Percentiles rank a stretch among this genome's conserved stretches.
phyloP scores from a whole-genome alignment of 1,140 invertebrate species.

The Brachionus asplanchnoidis region DNA sequence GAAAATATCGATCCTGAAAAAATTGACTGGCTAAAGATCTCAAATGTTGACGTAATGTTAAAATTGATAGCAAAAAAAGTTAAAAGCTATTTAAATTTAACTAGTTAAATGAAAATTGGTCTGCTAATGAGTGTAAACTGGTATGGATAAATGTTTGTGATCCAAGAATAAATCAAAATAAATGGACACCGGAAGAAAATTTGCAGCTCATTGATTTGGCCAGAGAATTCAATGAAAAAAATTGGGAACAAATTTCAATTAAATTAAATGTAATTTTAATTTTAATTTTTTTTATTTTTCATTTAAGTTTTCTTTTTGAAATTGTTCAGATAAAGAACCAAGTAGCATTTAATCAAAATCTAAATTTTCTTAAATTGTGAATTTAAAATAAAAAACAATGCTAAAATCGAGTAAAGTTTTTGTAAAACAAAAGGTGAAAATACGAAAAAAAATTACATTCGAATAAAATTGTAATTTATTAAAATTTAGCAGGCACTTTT shows the following conservation, averaged over 20 bases:
- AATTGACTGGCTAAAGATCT: slow-evolving; percentile 39
- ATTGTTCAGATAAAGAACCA: too few species aligned
- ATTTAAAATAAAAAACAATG: too few species aligned
- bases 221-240: slow-evolving; percentile 28
- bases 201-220: slow-evolving; percentile 11
- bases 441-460: too few species aligned
- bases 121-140: slow-evolving; percentile 2
- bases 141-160: slow-evolving; percentile 36
- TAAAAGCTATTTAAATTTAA: background rate
- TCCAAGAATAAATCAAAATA: slow-evolving; percentile 38
- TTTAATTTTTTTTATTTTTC: too few species aligned
- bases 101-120: slow-evolving; percentile 15
- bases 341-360: too few species aligned
- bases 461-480: too few species aligned
- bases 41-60: slow-evolving; percentile 25
- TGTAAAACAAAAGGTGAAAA: too few species aligned
- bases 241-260: slow-evolving; percentile 21
- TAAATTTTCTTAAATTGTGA: too few species aligned
- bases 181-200: slow-evolving; percentile 28
- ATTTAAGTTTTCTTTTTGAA: background rate
- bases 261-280: slow-evolving; percentile 3
- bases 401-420: too few species aligned
- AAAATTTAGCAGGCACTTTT: too few species aligned
- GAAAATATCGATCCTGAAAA: background rate
- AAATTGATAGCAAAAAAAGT: background rate